Base-by-base conservation (phyloP, 2,888 invertebrate genomes). In the Limnephilus auricula region DNA sequence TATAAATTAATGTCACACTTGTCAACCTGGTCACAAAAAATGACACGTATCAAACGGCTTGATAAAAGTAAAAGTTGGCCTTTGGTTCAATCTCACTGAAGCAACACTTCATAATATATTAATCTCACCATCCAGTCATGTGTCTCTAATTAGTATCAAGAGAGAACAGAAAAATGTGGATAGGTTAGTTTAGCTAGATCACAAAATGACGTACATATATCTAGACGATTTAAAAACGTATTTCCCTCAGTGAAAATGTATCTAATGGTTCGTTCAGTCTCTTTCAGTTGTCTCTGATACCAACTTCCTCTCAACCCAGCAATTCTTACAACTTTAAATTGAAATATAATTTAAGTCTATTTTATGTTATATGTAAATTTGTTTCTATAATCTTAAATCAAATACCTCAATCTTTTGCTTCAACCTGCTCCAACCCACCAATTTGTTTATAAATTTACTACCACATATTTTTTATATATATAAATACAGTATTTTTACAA, bases 21-120 rank as follows among this genome's bases (percentile, higher is more conserved):
- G 90, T 80, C 89, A 15, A 86, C 32, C n/a, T 80, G 85, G 37
- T 32, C 9, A 86, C 91, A 92, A 92, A 92, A 92, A 91, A 90
- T 90, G 91, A 92, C 89, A 91, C 34, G 86, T 40, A 82, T 34
- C 87, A 90, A 91, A 89, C 91, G 79, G 31, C 37, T 89, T 89
- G 18, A 78, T 91, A 92, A 91, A 91, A 90, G 90, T 92, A 92
- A 92, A 92, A 90, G 92, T 92, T 91, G 86, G 84, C 37, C 25
- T 78, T 83, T 78, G n/a, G 12, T 31, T 13, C 45, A 50, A 86
- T 50, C 30, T 65, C 31, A 31, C 82, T 65, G 65, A 65, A 65
- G 25, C 37, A 9, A 37, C 83, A 83, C 34, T 32, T 34, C 34
- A 10, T 37, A 25, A 32, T 80, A 37, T 34, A 34, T 34, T 83